These are phyloP conservation scores for Paratilapia polleni DNA, from an alignment of 2,113 vertebrate species.

Conservation along the genomic window DNA sequence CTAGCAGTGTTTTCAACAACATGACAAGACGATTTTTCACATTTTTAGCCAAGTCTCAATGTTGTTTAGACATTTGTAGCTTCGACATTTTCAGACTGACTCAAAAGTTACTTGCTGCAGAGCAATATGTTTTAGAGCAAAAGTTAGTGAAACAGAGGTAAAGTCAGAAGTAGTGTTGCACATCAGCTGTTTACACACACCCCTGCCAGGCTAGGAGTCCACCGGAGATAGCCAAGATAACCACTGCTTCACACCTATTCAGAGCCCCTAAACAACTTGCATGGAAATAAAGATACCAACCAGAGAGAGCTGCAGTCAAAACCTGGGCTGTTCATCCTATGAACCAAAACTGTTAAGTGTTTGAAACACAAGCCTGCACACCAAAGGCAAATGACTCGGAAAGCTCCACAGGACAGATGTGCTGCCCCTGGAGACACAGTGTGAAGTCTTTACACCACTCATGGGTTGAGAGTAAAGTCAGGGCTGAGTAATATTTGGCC, in stretches of 20 bases:
- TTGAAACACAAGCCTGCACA: background rate
- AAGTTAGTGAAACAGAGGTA: background rate
- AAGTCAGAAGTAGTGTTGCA: background rate
- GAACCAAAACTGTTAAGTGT: background rate
- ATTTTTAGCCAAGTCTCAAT: background rate
- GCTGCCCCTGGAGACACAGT: background rate
- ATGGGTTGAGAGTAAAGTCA: background rate
- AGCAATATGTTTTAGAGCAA: background rate
- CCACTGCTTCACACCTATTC: background rate
- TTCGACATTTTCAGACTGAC: too few species aligned
- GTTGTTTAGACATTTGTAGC: background rate
- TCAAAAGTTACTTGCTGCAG: background rate
- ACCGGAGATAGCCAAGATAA: background rate
- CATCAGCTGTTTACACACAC: background rate
- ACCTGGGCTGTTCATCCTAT: accelerated
- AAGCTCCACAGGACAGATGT: background rate
- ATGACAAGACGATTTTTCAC: background rate
- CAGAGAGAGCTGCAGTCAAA: background rate
- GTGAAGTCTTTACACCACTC: background rate
- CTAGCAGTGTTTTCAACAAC: background rate
- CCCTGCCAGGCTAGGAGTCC: background rate
- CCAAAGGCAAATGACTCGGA: background rate
- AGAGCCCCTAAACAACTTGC: background rate
- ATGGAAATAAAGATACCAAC: background rate
- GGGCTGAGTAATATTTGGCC: background rate